Evolutionary conservation across 2,113 vertebrate species (phyloP).

Genomic region (Ciconia maguari): DNA sequence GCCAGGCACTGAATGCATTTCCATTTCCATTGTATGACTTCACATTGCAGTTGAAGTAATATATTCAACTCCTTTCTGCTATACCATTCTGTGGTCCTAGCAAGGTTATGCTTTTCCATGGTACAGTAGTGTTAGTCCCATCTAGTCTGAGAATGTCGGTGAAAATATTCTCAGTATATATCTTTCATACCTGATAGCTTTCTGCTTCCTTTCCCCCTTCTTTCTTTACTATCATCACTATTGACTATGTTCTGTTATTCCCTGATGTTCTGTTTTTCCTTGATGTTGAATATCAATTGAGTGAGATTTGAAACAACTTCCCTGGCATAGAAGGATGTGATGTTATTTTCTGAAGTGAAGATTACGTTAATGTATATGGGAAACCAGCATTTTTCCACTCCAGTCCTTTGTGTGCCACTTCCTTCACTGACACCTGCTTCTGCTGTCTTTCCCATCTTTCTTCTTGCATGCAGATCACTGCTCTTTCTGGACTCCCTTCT

Average conservation of each 20-base stretch:
- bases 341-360: conserved; percentile 12
- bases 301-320: not conserved
- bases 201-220: not conserved
- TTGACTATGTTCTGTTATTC: not conserved
- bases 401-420: not conserved
- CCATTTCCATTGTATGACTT: not conserved
- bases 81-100: not conserved
- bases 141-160: not conserved
- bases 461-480: conserved; percentile 24
- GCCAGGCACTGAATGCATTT: not conserved
- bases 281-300: not conserved
- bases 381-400: conserved; percentile 6
- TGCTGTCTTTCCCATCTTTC: conserved; percentile 10
- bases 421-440: conserved; percentile 25
- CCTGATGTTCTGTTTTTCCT: conserved; percentile 14
- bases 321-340: not conserved
- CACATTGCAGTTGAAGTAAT: not conserved
- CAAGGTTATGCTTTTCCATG: not conserved
- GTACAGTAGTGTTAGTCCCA: not conserved
- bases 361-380: not conserved
- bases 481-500: not conserved
- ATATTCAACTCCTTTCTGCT: not conserved
- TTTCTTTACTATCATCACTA: not conserved
- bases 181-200: not conserved
- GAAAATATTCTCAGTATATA: not conserved